Evolutionary conservation across 2,888 invertebrate species (phyloP).

Genomic region (Drosophila diplacantha): DNA sequence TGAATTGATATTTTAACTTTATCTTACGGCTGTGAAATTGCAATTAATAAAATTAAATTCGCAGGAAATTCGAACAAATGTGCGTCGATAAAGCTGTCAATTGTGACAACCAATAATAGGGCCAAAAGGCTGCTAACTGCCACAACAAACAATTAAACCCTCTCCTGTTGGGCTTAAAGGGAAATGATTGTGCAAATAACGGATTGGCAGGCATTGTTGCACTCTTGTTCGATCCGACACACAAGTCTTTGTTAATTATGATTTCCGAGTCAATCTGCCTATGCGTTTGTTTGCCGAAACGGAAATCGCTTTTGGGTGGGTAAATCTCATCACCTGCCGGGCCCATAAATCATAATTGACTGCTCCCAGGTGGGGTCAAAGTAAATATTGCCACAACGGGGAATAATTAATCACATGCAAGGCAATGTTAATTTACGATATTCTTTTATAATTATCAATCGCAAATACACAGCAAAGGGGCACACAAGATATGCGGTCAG

Average conservation of each 20-base stretch:
- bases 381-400: conserved; percentile 50
- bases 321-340: conserved; percentile 21
- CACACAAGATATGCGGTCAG: neutral
- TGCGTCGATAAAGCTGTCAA: conserved; percentile 21
- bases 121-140: neutral
- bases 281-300: conserved; percentile 15
- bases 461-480: conserved; percentile 19
- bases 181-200: conserved; percentile 21
- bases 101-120: conserved; percentile 22
- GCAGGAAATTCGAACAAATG: conserved; percentile 10
- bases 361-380: conserved; percentile 13
- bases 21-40: neutral
- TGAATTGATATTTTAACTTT: neutral
- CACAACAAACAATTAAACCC: conserved; percentile 6
- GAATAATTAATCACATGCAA: conserved; percentile 51
- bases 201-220: conserved; percentile 18
- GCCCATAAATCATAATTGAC: conserved; percentile 60
- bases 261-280: conserved; percentile 47
- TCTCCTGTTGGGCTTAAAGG: conserved; percentile 7
- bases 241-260: conserved; percentile 52
- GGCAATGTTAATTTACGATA: conserved; percentile 22
- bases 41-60: conserved; percentile 6
- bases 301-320: conserved; percentile 18
- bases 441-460: conserved; percentile 34
- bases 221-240: conserved; percentile 22